Percentiles rank a stretch among this genome's conserved stretches.
phyloP scores from a whole-genome alignment of 2,113 vertebrate genomes.

The Oncorhynchus keta region DNA sequence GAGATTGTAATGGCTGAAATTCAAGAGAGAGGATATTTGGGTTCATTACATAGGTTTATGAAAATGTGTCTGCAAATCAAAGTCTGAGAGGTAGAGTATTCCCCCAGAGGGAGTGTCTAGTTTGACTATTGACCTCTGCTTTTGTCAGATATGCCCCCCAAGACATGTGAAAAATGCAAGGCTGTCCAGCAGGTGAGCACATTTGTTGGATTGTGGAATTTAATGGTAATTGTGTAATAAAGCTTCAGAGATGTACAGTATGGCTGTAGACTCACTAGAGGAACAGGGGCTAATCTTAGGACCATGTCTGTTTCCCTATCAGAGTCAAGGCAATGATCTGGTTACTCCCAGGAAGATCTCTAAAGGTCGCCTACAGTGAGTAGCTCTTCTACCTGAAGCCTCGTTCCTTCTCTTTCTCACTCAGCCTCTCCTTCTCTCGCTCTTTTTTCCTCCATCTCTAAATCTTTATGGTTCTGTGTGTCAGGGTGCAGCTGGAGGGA shows the following conservation, averaged over 20 bases:
- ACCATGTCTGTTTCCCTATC: slow-evolving; percentile 30
- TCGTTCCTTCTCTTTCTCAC: not conserved
- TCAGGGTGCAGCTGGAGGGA: slow-evolving; percentile 70
- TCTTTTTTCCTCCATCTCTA: not conserved
- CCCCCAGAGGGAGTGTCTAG: not conserved
- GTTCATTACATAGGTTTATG: no score
- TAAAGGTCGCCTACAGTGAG: slow-evolving; percentile 76
- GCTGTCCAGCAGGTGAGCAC: slow-evolving; percentile 63
- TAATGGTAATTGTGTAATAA: not conserved
- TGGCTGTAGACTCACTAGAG: not conserved
- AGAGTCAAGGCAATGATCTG: slow-evolving; percentile 74
- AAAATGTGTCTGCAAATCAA: no score
- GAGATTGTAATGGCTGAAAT: no score
- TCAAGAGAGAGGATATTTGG: no score
- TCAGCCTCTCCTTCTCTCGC: not conserved
- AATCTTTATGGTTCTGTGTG: slow-evolving; percentile 5
- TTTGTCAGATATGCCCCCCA: slow-evolving; percentile 48
- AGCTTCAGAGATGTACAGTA: not conserved
- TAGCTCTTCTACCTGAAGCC: not conserved
- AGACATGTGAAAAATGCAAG: slow-evolving; percentile 70
- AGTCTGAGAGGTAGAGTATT: no score
- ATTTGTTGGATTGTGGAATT: not conserved
- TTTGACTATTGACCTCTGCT: not conserved
- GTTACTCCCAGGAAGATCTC: slow-evolving; percentile 76
- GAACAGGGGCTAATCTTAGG: not conserved